phyloP scores from a whole-genome alignment of 2,113 vertebrate species.

The Acinonyx jubatus region DNA sequence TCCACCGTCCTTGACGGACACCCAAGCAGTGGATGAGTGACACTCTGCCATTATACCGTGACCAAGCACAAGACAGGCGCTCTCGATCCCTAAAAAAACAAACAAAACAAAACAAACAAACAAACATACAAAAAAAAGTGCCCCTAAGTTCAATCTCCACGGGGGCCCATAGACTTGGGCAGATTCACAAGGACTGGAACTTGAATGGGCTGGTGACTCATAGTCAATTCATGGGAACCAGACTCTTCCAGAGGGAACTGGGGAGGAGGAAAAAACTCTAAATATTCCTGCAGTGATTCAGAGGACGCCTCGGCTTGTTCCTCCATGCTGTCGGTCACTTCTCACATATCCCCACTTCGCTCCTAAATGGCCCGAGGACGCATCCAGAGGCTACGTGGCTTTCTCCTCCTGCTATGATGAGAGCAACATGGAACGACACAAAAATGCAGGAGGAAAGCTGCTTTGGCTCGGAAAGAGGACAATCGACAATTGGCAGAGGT shows the following conservation, averaged over 20 bases:
- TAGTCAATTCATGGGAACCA: background rate
- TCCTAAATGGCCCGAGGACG: background rate
- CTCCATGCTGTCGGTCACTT: accelerated
- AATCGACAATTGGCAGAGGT: background rate
- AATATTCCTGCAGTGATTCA: background rate
- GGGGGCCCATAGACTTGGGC: background rate
- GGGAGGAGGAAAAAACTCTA: background rate
- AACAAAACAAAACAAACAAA: no score
- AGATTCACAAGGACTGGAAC: background rate
- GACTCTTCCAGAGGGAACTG: background rate
- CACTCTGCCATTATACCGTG: background rate
- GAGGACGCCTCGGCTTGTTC: background rate
- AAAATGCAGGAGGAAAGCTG: background rate
- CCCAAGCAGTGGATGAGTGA: slow-evolving; percentile 39
- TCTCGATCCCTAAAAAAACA: background rate
- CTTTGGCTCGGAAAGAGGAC: background rate
- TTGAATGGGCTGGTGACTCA: background rate
- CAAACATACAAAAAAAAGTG: no score
- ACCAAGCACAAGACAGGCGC: background rate
- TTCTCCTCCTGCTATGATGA: background rate
- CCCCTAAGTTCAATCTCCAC: background rate
- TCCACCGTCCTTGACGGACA: background rate
- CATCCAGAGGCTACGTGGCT: background rate
- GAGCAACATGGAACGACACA: background rate
- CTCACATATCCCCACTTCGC: background rate